These are phyloP conservation scores for Clunio marinus DNA, from an alignment of 2,888 invertebrate genomes.

Conservation along the genomic window DNA sequence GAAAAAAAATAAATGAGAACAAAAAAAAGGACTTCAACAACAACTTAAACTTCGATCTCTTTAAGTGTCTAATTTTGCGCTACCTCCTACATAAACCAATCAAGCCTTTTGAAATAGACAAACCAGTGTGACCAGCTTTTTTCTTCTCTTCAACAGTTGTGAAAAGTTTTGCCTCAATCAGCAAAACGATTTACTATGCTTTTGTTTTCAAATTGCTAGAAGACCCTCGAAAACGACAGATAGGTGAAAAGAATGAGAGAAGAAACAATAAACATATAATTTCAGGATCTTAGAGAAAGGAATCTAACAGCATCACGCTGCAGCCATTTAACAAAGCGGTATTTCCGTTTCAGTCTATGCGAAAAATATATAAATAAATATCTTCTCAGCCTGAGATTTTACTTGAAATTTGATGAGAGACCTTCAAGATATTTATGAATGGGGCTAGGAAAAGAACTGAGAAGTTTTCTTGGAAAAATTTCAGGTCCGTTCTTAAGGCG, in stretches of 20 bases:
- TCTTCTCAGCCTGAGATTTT: not conserved
- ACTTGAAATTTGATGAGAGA: not conserved
- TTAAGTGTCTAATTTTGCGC: not conserved
- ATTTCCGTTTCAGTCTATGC: slow-evolving; percentile 33
- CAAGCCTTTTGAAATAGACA: too few relatives aligned
- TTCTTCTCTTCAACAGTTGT: not conserved
- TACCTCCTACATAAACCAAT: too few relatives aligned
- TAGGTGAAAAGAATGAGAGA: too few relatives aligned
- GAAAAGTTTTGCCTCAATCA: too few relatives aligned
- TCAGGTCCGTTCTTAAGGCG: not conserved
- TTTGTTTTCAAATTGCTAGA: too few relatives aligned
- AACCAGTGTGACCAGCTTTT: not conserved
- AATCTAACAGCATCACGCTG: not conserved
- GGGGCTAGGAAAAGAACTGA: slow-evolving; percentile 10
- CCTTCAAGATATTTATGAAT: slow-evolving; percentile 26
- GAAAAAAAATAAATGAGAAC: too few relatives aligned
- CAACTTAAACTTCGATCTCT: not conserved
- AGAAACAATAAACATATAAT: slow-evolving; percentile 32
- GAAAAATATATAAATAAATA: not conserved
- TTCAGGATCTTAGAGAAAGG: not conserved
- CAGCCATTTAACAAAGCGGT: slow-evolving; percentile 10
- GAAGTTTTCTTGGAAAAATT: slow-evolving; percentile 26
- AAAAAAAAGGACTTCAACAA: too few relatives aligned
- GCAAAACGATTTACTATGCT: too few relatives aligned
- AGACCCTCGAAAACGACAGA: too few relatives aligned